Base-by-base conservation (phyloP, 2,797 vertebrate species). In the Channallabes apus region DNA sequence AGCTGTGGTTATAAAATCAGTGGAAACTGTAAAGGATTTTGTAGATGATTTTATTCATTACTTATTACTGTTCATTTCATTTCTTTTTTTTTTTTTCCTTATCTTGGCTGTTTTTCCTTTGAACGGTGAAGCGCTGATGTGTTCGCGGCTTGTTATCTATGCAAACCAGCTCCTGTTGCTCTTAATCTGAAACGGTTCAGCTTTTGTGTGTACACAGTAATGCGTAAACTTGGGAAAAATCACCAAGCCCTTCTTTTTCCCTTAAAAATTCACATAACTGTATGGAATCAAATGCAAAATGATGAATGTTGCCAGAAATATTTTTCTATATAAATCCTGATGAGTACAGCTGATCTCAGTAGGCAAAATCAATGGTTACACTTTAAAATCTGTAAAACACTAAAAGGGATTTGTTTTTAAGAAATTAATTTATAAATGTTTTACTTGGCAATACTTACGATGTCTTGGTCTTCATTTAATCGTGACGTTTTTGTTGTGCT, bases 381-480 rank as follows among this genome's bases (percentile, higher is more conserved):
- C 89, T 88, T 91, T 90, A 87, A 91, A 92, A 90, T 83, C 91
- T 94, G 93, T 93, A 90, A 91, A 94, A 94, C 94, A 94, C 93
- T 94, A 93, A 92, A 95, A 95, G 95, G 95, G 95, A 95, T 95
- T 95, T 93, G 54, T 73, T 51, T 76, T 20, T 79, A 4, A 64
- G 95, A 8, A 64, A 95, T 96, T 96, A 94, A 95, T 96, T 96
- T 95, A 95, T 95, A 96, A 95, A 95, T 90, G 94, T 90, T 94
- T 95, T 95, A 94, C 91, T 93, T 93, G 93, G 94, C 94, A 95
- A 94, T 93, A 94, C 86, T 6, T 54, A 75, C 9, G 61, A 85
- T 80, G 88, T 91, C 90, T 91, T 91, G 76, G 84, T 78, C 87
- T 92, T 82, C 89, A 90, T 92, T 86, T 51, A 56, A 73, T 27